Evolutionary conservation across 2,797 vertebrate genomes (phyloP).

Genomic region (Oryzias sinensis): DNA sequence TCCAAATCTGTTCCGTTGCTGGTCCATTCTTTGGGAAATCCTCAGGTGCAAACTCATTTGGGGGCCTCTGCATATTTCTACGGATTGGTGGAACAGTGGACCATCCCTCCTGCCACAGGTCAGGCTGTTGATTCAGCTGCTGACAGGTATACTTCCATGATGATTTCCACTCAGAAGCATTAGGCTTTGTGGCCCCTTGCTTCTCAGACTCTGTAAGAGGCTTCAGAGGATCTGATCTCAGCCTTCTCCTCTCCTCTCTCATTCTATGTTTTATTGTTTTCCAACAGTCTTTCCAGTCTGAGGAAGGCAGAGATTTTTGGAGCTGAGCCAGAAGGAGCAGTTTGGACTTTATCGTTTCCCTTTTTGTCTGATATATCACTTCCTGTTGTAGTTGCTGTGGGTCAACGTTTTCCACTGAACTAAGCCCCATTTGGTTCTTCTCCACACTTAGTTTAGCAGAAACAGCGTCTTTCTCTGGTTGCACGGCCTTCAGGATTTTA

Average conservation of each 20-base stretch:
- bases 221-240: slow-evolving; percentile 20
- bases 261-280: slow-evolving; percentile 49
- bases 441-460: slow-evolving; percentile 5
- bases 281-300: slow-evolving; percentile 63
- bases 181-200: slow-evolving; percentile 6
- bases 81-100: slow-evolving; percentile 10
- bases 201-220: slow-evolving; percentile 21
- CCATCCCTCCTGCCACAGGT: slow-evolving; percentile 62
- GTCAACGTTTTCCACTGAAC: slow-evolving; percentile 7
- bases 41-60: slow-evolving; percentile 26
- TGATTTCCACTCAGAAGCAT: slow-evolving; percentile 42
- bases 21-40: slow-evolving; percentile 46
- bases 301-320: slow-evolving; percentile 10
- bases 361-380: slow-evolving; percentile 33
- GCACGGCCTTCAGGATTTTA: slow-evolving; percentile 27
- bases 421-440: neutral
- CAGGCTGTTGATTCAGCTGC: slow-evolving; percentile 40
- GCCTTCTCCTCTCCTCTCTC: slow-evolving; percentile 37
- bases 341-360: slow-evolving; percentile 17
- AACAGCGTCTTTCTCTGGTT: slow-evolving; percentile 2
- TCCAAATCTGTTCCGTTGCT: slow-evolving; percentile 28
- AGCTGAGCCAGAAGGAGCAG: slow-evolving; percentile 19
- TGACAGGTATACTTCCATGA: slow-evolving; percentile 52
- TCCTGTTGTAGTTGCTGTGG: slow-evolving; percentile 30
- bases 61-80: slow-evolving; percentile 16